Conservation (phyloP, 2,797 vertebrate species). For the Halcyon smyrnensis region DNA sequence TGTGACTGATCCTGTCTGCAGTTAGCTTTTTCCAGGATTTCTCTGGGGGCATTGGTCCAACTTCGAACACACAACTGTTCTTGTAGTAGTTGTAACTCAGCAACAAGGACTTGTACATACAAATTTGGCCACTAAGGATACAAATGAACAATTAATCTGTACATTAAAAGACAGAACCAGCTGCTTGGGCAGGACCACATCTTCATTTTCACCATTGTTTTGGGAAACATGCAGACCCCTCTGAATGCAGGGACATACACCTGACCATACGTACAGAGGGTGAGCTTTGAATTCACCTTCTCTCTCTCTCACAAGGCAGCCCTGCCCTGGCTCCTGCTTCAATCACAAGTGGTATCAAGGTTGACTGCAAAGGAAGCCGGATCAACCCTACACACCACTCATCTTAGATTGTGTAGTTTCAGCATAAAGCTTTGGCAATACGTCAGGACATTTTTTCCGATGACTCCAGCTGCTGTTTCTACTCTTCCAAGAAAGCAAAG, state of each 20-base stretch:
- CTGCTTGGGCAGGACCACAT: not conserved
- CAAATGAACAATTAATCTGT: not conserved
- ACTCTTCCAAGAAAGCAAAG: not conserved
- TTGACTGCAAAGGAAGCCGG: not conserved
- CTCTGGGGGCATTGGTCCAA: not conserved
- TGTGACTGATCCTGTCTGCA: not conserved
- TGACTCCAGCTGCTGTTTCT: not conserved
- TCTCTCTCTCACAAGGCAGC: not conserved
- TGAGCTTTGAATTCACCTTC: accelerated
- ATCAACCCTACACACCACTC: accelerated
- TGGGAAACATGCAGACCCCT: accelerated
- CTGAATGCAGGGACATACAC: accelerated
- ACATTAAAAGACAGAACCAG: not conserved
- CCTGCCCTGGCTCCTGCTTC: not conserved
- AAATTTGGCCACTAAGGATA: not conserved
- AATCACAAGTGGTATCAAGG: not conserved
- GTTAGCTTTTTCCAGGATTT: not conserved
- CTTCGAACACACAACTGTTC: not conserved
- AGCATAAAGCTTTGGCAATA: not conserved
- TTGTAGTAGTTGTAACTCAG: not conserved
- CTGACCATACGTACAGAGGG: not conserved
- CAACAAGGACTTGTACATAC: not conserved
- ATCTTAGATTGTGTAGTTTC: not conserved
- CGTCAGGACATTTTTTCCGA: not conserved
- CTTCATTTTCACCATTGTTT: not conserved